Evolutionary conservation across 2,888 invertebrate species (phyloP).

Genomic region (Sphaeridia pumilis): DNA sequence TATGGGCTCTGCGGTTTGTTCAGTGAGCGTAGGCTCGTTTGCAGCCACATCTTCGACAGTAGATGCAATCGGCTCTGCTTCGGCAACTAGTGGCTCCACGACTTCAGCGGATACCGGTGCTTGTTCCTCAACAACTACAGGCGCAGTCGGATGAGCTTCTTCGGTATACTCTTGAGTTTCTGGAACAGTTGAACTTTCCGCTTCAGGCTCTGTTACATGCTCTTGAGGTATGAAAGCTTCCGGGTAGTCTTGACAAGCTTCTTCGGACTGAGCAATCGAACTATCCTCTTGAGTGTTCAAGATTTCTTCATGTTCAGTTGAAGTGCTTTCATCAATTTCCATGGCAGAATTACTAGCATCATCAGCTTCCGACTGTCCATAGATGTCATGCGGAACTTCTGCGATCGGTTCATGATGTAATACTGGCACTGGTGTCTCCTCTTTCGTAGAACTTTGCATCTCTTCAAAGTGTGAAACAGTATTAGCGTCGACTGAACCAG

Average conservation of each 20-base stretch:
- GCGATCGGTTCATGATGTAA: neutral
- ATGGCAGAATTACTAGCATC: neutral
- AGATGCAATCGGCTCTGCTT: neutral
- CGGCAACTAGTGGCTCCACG: no score
- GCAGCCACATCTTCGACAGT: neutral
- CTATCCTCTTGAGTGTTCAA: neutral
- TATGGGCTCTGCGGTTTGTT: no score
- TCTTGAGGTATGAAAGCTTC: neutral
- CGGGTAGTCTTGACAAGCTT: neutral
- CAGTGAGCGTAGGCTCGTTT: no score
- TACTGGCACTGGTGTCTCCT: neutral
- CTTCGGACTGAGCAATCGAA: neutral
- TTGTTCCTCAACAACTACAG: no score
- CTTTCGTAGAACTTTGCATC: neutral
- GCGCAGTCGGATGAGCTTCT: neutral
- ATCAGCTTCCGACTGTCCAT: neutral
- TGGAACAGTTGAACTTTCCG: neutral
- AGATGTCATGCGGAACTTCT: neutral
- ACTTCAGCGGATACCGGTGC: no score
- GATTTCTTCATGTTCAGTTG: no score
- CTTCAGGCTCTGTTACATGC: neutral
- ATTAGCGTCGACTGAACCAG: neutral
- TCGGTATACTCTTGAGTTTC: neutral
- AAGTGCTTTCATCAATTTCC: neutral
- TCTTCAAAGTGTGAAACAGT: neutral